These are phyloP conservation scores for Polyodon spathula DNA, from an alignment of 2,113 vertebrate genomes.

Conservation along the genomic window DNA sequence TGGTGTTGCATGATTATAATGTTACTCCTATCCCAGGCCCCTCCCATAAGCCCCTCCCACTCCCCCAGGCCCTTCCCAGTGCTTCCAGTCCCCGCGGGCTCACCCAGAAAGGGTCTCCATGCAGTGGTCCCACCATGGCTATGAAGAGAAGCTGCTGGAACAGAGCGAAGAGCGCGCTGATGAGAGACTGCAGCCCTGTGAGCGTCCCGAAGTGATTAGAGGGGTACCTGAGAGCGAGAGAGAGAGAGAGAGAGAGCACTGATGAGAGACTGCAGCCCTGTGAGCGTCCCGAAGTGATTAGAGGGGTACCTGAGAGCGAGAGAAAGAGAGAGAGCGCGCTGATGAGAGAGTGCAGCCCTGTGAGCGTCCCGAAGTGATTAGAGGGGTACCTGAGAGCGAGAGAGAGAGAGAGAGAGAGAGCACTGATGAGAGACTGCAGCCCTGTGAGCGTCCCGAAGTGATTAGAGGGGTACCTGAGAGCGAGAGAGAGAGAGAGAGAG, in stretches of 20 bases:
- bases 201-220: conserved; percentile 81
- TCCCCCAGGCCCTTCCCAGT: no score
- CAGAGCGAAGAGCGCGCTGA: conserved; percentile 73
- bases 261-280: conserved; percentile 47
- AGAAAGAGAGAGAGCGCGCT: no score
- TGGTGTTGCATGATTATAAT: no score
- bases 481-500: conserved; percentile 8
- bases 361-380: no score
- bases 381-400: no score
- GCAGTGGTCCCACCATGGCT: conserved; percentile 61
- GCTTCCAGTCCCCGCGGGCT: no score
- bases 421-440: conserved; percentile 83
- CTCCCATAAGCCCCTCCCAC: no score
- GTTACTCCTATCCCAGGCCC: no score
- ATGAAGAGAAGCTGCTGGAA: conserved; percentile 80
- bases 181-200: conserved; percentile 81
- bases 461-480: conserved; percentile 70
- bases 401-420: no score
- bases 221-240: conserved; percentile 58
- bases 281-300: conserved; percentile 81
- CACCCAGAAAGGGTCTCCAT: conserved; percentile 59
- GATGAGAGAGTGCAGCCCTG: no score
- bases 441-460: conserved; percentile 83
- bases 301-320: no score
- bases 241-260: background rate